Base-by-base conservation (phyloP, 2,888 invertebrate genomes). In the Caenorhabditis virilis region DNA sequence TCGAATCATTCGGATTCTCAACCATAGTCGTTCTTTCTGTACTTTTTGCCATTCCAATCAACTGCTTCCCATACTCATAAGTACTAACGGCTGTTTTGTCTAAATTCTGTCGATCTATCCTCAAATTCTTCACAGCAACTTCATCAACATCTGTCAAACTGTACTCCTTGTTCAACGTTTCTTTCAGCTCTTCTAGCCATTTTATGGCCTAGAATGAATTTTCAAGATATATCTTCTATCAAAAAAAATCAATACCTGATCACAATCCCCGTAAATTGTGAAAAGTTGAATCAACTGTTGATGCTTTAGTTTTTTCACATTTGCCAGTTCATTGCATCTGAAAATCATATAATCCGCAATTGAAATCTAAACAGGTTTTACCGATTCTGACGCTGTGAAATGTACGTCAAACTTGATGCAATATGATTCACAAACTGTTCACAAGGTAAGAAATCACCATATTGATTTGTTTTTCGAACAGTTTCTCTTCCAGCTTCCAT, bases 81-180 rank as follows among this genome's bases (percentile, higher is more conserved):
- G 91, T 90, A 49, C 89, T 89, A 91, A 91, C 89, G 43, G 91
- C 90, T 45, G 91, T 91, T 82, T 90, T 89, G 83, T 91, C 90
- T 84, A 91, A 89, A 63, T 88, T 87, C 80, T 89, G 88, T 82
- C 90, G 88, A 76, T 90, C 89, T 64, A 89, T 88, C 84, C 90
- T 90, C 80, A 91, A 89, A 57, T 86, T 85, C 82, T 90, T 89
- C 63, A 90, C 89, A 85, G 91, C 91, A 62, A 88, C 87, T 16
- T 73, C 73, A 42, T 71, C 63, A n/a, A 70, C 60, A 30, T 67
- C 70, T 15, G 68, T 55, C 38, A 64, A 48, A 26, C 51, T 56
- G 53, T 73, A 78, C 18, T 73, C 73, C 22, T 58, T 70, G 68
- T 89, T 84, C 85, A 91, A 87, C 58, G 90, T 89, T 45, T 88